These are phyloP conservation scores for Entomyzon cyanotis DNA, from an alignment of 2,113 vertebrate species.

Conservation along the genomic window DNA sequence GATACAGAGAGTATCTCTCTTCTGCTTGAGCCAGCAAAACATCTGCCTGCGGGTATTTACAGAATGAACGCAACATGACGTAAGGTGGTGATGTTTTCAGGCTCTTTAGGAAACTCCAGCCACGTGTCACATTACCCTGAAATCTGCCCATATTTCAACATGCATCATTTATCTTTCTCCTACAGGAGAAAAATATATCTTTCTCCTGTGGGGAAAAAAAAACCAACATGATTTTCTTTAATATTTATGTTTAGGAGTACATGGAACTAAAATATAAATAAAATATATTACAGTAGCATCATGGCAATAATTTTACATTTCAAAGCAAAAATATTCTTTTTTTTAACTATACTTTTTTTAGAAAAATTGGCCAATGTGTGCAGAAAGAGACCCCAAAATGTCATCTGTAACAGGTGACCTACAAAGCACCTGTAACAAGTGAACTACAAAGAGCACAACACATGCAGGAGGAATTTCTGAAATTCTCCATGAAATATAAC, in stretches of 20 bases:
- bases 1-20: neutral
- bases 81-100: neutral
- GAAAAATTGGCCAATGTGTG: neutral
- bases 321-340: neutral
- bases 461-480: neutral
- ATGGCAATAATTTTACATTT: neutral
- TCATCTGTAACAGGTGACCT: neutral
- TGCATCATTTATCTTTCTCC: neutral
- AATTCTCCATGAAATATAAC: neutral
- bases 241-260: neutral
- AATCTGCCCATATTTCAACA: neutral
- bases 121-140: neutral
- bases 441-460: neutral
- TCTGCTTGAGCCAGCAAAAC: neutral
- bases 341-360: neutral
- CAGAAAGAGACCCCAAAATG: neutral
- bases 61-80: fast-evolving
- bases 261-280: neutral
- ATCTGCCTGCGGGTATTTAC: neutral
- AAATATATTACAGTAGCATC: neutral
- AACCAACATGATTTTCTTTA: fast-evolving
- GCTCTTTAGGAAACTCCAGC: neutral
- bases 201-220: too few species aligned
- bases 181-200: too few species aligned
- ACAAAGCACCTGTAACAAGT: neutral